Evolutionary conservation across 2,113 vertebrate species (phyloP).

Genomic region (Corythaixoides concolor): DNA sequence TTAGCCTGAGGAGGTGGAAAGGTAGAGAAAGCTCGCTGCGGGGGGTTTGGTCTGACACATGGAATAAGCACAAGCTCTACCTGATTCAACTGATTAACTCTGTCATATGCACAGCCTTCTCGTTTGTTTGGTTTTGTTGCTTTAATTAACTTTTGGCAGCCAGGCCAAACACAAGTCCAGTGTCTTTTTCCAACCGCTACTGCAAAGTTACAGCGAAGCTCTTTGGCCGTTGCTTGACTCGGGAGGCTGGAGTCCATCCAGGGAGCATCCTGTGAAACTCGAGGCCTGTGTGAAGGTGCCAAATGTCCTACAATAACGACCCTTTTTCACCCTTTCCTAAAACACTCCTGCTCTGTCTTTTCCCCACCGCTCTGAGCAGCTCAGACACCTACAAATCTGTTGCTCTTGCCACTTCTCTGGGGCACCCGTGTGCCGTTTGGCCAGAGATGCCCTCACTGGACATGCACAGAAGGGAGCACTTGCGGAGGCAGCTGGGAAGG

Average conservation of each 20-base stretch:
- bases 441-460: not conserved
- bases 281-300: not conserved
- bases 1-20: slow-evolving; percentile 32
- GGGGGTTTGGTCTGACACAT: not conserved
- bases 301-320: fast-evolving
- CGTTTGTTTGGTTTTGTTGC: not conserved
- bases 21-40: not conserved
- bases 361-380: not conserved
- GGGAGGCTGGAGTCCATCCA: fast-evolving
- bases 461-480: fast-evolving
- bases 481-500: fast-evolving
- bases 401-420: not conserved
- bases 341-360: not conserved
- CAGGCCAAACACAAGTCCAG: not conserved
- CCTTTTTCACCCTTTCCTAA: not conserved
- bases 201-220: not conserved
- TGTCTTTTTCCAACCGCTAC: not conserved
- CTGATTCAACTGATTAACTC: not conserved
- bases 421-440: fast-evolving
- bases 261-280: not conserved
- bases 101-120: not conserved
- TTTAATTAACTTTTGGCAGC: slow-evolving; percentile 24
- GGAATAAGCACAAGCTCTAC: not conserved
- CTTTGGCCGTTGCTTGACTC: not conserved
- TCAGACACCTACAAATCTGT: not conserved